phyloP scores from a whole-genome alignment of 1,140 invertebrate genomes.

The Eriocheir sinensis region DNA sequence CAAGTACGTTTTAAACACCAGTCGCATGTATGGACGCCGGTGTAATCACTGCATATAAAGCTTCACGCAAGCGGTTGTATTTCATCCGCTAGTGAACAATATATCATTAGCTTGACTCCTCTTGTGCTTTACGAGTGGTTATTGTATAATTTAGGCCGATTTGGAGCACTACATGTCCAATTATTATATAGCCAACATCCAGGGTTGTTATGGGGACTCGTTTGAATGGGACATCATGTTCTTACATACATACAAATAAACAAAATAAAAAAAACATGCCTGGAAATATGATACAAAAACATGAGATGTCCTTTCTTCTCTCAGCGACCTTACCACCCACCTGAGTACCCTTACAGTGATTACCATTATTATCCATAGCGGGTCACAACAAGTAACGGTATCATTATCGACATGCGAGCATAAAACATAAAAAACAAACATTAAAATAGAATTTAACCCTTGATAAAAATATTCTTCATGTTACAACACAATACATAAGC shows the following conservation, averaged over 20 bases:
- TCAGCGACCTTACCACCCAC: too few species aligned
- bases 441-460: background rate
- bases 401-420: too few species aligned
- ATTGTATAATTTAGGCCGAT: constrained; percentile 63
- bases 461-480: background rate
- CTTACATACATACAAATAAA: background rate
- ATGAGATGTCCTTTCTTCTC: too few species aligned
- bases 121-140: constrained; percentile 47
- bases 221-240: background rate
- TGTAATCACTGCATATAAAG: constrained; percentile 61
- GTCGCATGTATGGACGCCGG: constrained; percentile 55
- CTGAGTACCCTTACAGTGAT: too few species aligned
- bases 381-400: too few species aligned
- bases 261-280: background rate
- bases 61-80: constrained; percentile 32
- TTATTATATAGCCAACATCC: background rate
- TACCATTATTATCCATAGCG: too few species aligned
- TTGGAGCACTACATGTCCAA: constrained; percentile 66
- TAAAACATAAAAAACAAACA: background rate
- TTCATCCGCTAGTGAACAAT: constrained; percentile 20
- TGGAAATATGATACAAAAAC: background rate
- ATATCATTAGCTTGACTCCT: constrained; percentile 54
- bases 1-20: constrained; percentile 45
- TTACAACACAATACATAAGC: background rate
- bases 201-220: background rate